A percentile compares a stretch with the other conserved stretches of the same genome.
phyloP scores from a whole-genome alignment of 2,888 invertebrate species.

The Ametastegia equiseti region DNA sequence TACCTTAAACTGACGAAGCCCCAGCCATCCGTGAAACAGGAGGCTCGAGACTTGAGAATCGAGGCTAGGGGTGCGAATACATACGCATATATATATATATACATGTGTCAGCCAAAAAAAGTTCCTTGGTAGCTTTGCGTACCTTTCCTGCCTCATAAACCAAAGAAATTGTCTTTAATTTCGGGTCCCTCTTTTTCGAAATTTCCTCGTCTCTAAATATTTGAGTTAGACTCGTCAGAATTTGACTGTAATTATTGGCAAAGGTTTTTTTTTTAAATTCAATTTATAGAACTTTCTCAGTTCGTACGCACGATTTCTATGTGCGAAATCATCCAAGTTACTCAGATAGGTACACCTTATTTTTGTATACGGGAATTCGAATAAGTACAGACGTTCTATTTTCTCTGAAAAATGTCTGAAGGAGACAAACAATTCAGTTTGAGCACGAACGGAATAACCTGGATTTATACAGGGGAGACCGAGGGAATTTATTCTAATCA shows the following conservation, averaged over 20 bases:
- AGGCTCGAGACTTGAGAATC: not conserved
- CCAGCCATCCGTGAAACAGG: constrained; percentile 34
- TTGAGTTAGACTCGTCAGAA: constrained; percentile 3
- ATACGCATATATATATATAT: constrained; percentile 30
- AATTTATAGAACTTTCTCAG: not conserved
- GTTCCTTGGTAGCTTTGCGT: not conserved
- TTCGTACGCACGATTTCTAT: too few relatives aligned
- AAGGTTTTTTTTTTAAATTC: not conserved
- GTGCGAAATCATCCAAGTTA: not conserved
- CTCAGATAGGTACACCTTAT: not conserved
- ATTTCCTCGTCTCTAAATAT: not conserved
- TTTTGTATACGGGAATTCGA: not conserved
- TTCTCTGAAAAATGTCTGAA: not conserved
- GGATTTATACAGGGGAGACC: constrained; percentile 8
- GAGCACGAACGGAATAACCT: constrained; percentile 19
- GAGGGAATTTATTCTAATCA: constrained; percentile 27
- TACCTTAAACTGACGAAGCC: constrained; percentile 37
- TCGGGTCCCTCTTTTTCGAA: not conserved
- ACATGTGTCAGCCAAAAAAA: not conserved
- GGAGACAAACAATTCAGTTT: constrained; percentile 21
- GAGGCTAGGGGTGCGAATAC: constrained; percentile 22
- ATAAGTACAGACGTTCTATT: not conserved
- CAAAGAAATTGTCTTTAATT: not conserved
- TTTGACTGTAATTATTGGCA: not conserved
- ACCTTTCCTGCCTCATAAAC: constrained; percentile 1